Evolutionary conservation across 2,113 vertebrate genomes (phyloP).

Genomic region (Zingel zingel): DNA sequence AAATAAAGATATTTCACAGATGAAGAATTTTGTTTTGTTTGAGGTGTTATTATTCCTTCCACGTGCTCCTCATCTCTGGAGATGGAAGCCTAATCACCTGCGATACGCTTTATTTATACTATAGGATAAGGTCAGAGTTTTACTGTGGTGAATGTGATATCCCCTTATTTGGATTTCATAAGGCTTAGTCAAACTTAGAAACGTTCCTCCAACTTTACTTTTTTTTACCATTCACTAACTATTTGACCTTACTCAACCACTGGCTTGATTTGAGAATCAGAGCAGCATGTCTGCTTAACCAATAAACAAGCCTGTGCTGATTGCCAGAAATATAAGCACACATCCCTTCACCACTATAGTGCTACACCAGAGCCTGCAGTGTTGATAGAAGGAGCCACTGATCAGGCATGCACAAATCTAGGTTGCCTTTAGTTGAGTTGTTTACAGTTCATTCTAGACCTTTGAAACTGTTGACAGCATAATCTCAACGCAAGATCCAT

Average conservation of each 20-base stretch:
- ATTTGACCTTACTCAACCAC: neutral
- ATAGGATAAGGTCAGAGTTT: constrained; percentile 14
- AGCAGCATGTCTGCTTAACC: neutral
- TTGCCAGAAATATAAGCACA: constrained; percentile 5
- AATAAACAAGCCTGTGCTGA: constrained; percentile 2
- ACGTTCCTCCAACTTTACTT: neutral
- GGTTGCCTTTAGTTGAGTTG: neutral
- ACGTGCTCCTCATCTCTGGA: neutral
- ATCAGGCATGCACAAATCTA: neutral
- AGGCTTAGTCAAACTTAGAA: neutral
- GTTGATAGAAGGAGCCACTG: neutral
- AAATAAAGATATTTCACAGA: constrained; percentile 71
- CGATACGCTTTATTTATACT: neutral
- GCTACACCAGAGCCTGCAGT: neutral
- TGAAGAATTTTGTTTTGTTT: constrained; percentile 23
- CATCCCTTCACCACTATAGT: neutral
- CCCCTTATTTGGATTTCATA: neutral
- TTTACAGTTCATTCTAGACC: neutral
- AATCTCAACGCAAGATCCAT: too few relatives aligned
- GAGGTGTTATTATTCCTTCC: constrained; percentile 28
- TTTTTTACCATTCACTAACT: neutral
- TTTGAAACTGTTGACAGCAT: too few relatives aligned
- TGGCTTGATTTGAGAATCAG: neutral
- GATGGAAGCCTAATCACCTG: neutral
- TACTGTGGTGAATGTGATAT: neutral